Evolutionary conservation across 2,113 vertebrate genomes (phyloP), one percentile per base, ranked within the genome.

Genomic region (Pangasianodon hypophthalmus): DNA sequence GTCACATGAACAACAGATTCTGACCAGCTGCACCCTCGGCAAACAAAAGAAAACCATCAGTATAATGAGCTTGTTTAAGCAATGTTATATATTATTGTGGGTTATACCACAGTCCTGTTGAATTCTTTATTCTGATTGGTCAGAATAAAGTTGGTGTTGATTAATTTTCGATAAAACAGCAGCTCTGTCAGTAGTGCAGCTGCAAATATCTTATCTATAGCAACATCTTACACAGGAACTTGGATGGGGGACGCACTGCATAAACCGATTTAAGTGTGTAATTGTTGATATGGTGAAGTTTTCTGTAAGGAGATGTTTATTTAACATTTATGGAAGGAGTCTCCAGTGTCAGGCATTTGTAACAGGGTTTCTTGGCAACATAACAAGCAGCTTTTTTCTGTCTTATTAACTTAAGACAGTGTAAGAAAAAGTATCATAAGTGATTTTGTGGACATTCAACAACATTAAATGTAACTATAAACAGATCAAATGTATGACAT

Each of bases 1-100:
- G 26, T n/a, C 75, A 87, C 71, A 60, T 67, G 19, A 67, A 48
- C 32, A 79, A 71, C 85, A 87, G 56, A 41, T 26, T 29, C 52
- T 41, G 52, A 50, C 56, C 73, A 58, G 32, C 71, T 6, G 29
- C 37, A n/a, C 21, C n/a, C 44, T 62, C 77, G 14, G 29, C 41
- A 62, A n/a, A 79, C 29, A 32, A 48, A 48, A 56, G 50, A 64
- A 50, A 37, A 13, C 2, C 6, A 60, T 77, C 1, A 11, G 54
- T 60, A 24, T 58, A 58, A 56, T 41, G 18, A 1, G 32, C 52
- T 32, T 37, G 18, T 56, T 24, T 3, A 58, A 11, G n/a, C 81
- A 58, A 2, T 5, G n/a, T 56, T 82, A n/a, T 56, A 29, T 79
- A 50, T 32, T 52, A 32, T 8, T 50, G 46, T 50, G 44, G 14